Evolutionary conservation across 2,888 invertebrate genomes (phyloP), one percentile per base, ranked within the genome.

Genomic region (Mystacides longicornis): DNA sequence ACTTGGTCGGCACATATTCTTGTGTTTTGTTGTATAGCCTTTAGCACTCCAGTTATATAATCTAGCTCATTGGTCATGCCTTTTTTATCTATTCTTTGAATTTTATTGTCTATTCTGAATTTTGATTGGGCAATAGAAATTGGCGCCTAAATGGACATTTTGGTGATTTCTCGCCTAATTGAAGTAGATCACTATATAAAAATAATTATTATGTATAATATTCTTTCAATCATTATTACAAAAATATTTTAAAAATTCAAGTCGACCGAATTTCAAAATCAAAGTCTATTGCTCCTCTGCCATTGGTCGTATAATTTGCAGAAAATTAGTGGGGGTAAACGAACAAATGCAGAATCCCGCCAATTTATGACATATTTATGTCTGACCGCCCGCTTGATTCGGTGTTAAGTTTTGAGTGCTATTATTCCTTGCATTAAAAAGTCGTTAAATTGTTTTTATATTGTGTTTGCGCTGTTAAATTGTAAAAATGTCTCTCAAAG

Each of bases 401-500:
- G n/a, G n/a, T n/a, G n/a, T n/a, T n/a, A n/a, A n/a, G n/a, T n/a
- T n/a, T n/a, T n/a, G n/a, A n/a, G n/a, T n/a, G n/a, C n/a, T n/a
- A n/a, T 27, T 7, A 27, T 27, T 27, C 11, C 5, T 27, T 27
- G 27, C 27, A 7, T 27, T 27, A 11, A 27, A 11, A 5, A 27
- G 7, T 43, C 16, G 16, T 43, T 43, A 16, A 43, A 5, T 14
- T 43, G 18, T 45, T 45, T 9, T 7, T 20, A 3, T 7, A 19
- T 19, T 45, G 18, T 45, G 21, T 45, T 7, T 45, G 14, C 20
- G 4, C 3, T 45, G 20, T 7, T 20, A 45, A 45, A 45, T 4
- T 21, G 45, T 19, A 3, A 45, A 45, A 45, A 45, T 45, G 45
- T 45, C 45, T 45, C 5, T 23, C 23, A 23, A 48, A 48, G 23